These are phyloP conservation scores for Gastracanthus pulcherrimus DNA, from an alignment of 2,888 invertebrate genomes.

Conservation along the genomic window DNA sequence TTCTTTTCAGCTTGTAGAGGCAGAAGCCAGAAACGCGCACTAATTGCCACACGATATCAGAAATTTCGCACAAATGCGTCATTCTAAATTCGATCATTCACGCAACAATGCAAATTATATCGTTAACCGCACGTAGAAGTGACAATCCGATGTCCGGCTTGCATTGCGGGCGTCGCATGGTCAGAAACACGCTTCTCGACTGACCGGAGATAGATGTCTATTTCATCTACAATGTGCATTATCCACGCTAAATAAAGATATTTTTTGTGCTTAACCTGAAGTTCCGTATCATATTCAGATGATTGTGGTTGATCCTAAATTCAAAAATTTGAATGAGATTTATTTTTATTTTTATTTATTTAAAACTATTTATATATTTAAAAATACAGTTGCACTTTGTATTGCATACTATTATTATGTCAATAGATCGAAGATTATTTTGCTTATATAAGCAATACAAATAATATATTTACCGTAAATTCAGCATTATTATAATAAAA, in stretches of 20 bases:
- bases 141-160: not conserved
- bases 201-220: conserved; percentile 13
- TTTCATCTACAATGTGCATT: conserved; percentile 20
- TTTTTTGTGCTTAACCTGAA: too few relatives aligned
- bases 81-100: conserved; percentile 27
- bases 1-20: not conserved
- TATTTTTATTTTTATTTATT: too few relatives aligned
- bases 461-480: too few relatives aligned
- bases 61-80: conserved; percentile 6
- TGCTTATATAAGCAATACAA: too few relatives aligned
- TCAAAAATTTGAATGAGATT: too few relatives aligned
- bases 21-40: not conserved
- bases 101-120: conserved; percentile 15
- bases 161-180: not conserved
- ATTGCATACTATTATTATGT: too few relatives aligned
- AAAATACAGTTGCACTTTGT: too few relatives aligned
- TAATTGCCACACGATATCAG: not conserved
- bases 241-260: not conserved
- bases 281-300: too few relatives aligned
- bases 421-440: too few relatives aligned
- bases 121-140: conserved; percentile 27
- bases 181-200: conserved; percentile 18
- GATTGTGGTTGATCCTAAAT: too few relatives aligned
- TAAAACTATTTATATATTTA: too few relatives aligned
- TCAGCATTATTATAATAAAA: too few relatives aligned